Percentiles rank a stretch among this genome's conserved stretches.
Conservation (phyloP, 2,113 vertebrate genomes). For the Perca schrenkii region DNA sequence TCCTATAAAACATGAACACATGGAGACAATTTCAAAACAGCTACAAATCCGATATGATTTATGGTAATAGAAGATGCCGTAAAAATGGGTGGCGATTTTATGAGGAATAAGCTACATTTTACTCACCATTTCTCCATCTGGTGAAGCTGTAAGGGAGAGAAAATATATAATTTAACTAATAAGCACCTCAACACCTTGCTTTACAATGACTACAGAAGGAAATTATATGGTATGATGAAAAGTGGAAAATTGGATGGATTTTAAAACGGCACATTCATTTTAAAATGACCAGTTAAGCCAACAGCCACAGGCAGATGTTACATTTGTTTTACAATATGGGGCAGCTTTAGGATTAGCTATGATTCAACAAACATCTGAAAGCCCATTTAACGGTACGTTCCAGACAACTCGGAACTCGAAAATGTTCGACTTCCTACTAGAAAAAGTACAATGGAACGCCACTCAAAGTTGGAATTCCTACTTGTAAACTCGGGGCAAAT, state of each 20-base stretch:
- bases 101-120: background rate
- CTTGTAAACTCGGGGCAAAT: no score
- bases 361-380: conserved; percentile 1
- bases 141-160: conserved; percentile 84
- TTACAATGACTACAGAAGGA: background rate
- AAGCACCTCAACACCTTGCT: background rate
- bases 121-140: conserved; percentile 95
- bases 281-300: background rate
- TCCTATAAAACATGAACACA: conserved; percentile 84
- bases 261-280: background rate
- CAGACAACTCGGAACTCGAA: no score
- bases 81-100: background rate
- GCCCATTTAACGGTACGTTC: conserved; percentile 1
- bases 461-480: no score
- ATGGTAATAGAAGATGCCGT: background rate
- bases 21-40: background rate
- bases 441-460: no score
- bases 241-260: background rate
- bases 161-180: background rate
- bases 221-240: background rate
- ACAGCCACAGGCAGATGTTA: background rate
- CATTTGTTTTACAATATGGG: background rate
- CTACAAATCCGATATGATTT: background rate
- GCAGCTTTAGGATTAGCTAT: background rate
- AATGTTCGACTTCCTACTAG: no score